Base-by-base conservation (phyloP, 2,113 vertebrate genomes). In the Capreolus pygargus region DNA sequence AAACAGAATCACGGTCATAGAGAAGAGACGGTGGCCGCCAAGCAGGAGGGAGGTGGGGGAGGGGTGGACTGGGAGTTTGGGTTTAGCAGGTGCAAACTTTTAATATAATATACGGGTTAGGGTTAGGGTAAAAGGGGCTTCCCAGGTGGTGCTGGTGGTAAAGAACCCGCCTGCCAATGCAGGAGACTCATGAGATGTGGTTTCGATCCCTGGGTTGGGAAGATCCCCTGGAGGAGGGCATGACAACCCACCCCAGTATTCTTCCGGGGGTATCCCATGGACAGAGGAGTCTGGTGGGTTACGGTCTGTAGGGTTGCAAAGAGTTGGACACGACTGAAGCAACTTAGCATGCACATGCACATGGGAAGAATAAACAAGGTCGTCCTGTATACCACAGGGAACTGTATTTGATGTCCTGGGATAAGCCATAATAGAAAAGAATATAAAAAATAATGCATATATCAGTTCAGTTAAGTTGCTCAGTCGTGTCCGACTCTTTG, bases 261-360 rank as follows among this genome's bases (percentile, higher is more conserved):
- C 61, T 17, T 64, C 61, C 33, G 17, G 61, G 61, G n/a, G 8
- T 21, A 2, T 70, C 64, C 64, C 17, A 2, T 11, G 64, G n/a
- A 70, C 17, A 67, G 33, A 67, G 33, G 64, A 36, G n/a, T 33
- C 64, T n/a, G 8, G 33, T 19, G 33, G 64, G 16, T 9, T 67
- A 36, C 2, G n/a, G 17, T 2, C 33, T 33, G 11, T 5, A 36
- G 33, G 16, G 64, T 21, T 0, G 17, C 64, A 11, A 11, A 70
- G 17, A 70, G n/a, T 2, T 11, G 64, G 17, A 36, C n/a, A 11
- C 1, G 17, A 36, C 64, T 70, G 64, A 70, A 70, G n/a, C 5
- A 19, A 21, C 64, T 36, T 11, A 11, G 64, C n/a, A 36, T 0
- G 8, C 8, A 21, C 16, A 21, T 5, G 64, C 0, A 0, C 64